Percentiles rank a stretch among this genome's conserved stretches.
Evolutionary conservation across 2,797 vertebrate genomes (phyloP).

Genomic region (Sebastes taczanowskii): DNA sequence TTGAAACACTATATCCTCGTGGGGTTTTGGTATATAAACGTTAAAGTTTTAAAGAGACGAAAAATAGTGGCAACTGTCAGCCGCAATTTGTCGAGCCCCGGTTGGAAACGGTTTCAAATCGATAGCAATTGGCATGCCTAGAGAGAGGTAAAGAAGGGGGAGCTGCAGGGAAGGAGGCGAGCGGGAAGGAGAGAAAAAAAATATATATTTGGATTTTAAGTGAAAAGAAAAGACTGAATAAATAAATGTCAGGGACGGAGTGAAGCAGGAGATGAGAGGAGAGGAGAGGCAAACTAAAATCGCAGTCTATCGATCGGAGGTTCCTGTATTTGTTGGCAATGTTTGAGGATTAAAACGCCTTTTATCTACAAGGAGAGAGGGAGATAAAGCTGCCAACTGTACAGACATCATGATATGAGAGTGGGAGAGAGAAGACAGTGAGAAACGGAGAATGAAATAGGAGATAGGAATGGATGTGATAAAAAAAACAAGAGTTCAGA

Average conservation of each 20-base stretch:
- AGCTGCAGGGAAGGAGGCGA: not conserved
- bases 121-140: slow-evolving; percentile 30
- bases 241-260: slow-evolving; percentile 1
- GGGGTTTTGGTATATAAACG: slow-evolving; percentile 4
- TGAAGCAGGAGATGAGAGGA: slow-evolving; percentile 8
- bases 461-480: not conserved
- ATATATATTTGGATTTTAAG: slow-evolving; percentile 16
- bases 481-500: not conserved
- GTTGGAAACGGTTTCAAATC: slow-evolving; percentile 38
- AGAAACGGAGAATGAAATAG: not conserved
- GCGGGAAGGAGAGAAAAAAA: not conserved
- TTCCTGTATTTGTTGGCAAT: slow-evolving; percentile 33
- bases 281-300: slow-evolving; percentile 22
- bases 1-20: slow-evolving; percentile 5
- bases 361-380: slow-evolving; percentile 25
- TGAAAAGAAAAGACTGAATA: slow-evolving; percentile 16
- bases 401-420: slow-evolving; percentile 14
- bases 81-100: slow-evolving; percentile 26
- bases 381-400: slow-evolving; percentile 37
- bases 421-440: not conserved
- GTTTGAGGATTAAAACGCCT: slow-evolving; percentile 41
- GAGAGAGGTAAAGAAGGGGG: slow-evolving; percentile 8
- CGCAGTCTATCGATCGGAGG: slow-evolving; percentile 25
- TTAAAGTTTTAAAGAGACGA: slow-evolving; percentile 26
- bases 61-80: slow-evolving; percentile 34